Conservation (phyloP, 2,888 invertebrate species). For the Drosophila robusta region DNA sequence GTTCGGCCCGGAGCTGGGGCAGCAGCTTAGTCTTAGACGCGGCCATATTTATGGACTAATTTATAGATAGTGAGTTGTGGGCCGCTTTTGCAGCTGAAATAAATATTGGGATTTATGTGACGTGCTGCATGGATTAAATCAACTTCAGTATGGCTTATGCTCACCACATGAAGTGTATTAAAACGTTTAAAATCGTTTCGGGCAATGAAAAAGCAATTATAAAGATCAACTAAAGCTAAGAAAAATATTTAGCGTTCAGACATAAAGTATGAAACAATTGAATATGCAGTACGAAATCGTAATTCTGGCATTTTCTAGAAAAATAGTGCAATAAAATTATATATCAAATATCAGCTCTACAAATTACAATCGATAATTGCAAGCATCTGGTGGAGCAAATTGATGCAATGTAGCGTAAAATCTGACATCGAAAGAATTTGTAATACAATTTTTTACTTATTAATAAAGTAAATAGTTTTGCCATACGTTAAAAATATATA, state of each 20-base stretch:
- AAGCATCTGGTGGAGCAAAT: too few relatives aligned
- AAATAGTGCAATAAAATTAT: too few relatives aligned
- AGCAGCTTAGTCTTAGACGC: slow-evolving; percentile 29
- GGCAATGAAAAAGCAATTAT: slow-evolving; percentile 18
- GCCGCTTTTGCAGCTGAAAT: slow-evolving; percentile 36
- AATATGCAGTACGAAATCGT: too few relatives aligned
- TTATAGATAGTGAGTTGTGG: slow-evolving; percentile 42
- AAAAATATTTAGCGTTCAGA: neutral
- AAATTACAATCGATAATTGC: too few relatives aligned
- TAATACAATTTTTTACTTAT: too few relatives aligned
- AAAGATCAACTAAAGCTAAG: slow-evolving; percentile 14
- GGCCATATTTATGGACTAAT: slow-evolving; percentile 53
- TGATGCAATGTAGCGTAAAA: too few relatives aligned
- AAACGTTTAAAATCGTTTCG: slow-evolving; percentile 17
- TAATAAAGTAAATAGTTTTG: too few relatives aligned
- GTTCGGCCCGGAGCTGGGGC: slow-evolving; percentile 34
- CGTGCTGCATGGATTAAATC: slow-evolving; percentile 57
- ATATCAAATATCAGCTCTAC: too few relatives aligned
- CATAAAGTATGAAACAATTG: too few relatives aligned
- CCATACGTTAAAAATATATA: too few relatives aligned
- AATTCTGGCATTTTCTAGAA: too few relatives aligned
- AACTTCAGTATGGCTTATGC: slow-evolving; percentile 30
- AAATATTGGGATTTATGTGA: slow-evolving; percentile 65
- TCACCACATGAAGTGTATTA: slow-evolving; percentile 19
- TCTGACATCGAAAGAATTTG: too few relatives aligned